Evolutionary conservation across 2,797 vertebrate species (phyloP).

Genomic region (Phataginus tricuspis): DNA sequence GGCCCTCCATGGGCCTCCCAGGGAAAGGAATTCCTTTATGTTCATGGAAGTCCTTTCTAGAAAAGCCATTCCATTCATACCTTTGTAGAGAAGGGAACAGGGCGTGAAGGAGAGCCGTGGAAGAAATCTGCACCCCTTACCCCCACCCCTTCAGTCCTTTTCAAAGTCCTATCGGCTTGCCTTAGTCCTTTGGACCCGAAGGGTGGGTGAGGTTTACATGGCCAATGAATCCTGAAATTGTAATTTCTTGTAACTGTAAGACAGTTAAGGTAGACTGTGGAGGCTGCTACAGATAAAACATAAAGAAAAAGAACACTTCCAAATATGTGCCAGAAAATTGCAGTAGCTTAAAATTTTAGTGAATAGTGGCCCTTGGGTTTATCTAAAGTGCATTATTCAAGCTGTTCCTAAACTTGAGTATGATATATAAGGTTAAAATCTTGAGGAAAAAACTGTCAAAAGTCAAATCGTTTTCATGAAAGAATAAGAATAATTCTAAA

Average conservation of each 20-base stretch:
- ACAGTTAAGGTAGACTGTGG: background rate
- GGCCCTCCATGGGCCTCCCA: conserved; percentile 29
- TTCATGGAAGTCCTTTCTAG: conserved; percentile 53
- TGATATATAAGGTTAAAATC: background rate
- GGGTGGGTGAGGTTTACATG: background rate
- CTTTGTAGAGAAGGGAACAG: conserved; percentile 19
- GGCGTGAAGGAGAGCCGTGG: background rate
- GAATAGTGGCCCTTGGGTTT: background rate
- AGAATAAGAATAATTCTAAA: conserved; percentile 48
- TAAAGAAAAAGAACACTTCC: background rate
- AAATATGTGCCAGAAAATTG: background rate
- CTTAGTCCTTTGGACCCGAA: background rate
- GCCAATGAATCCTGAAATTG: background rate
- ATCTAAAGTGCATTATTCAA: background rate
- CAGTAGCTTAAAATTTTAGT: background rate
- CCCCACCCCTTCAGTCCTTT: background rate
- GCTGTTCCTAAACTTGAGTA: background rate
- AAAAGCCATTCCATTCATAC: conserved; percentile 72
- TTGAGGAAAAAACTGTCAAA: background rate
- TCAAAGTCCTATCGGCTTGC: background rate
- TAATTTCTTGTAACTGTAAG: background rate
- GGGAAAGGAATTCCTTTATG: conserved; percentile 71
- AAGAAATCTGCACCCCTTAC: background rate
- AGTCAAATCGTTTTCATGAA: conserved; percentile 18
- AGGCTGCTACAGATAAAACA: background rate